A percentile compares a stretch with the other conserved stretches of the same genome.
These are phyloP conservation scores for Oryzias celebensis DNA, from an alignment of 2,113 vertebrate genomes.

Conservation along the genomic window DNA sequence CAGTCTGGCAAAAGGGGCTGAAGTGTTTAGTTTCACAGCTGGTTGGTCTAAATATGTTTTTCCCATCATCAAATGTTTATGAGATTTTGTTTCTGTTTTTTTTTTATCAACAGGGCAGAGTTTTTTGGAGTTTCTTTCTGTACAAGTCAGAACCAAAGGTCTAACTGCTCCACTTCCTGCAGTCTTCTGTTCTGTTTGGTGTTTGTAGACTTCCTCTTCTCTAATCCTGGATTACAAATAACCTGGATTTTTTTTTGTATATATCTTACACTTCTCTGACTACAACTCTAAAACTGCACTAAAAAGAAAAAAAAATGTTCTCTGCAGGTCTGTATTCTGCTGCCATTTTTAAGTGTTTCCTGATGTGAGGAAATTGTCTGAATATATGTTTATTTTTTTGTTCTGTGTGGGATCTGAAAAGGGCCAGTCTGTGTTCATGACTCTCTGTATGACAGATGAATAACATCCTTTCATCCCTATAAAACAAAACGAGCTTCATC, in stretches of 20 bases:
- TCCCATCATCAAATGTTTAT: neutral
- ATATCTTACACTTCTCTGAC: constrained; percentile 15
- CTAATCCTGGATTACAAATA: constrained; percentile 32
- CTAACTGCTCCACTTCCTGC: constrained; percentile 45
- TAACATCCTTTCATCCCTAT: constrained; percentile 4
- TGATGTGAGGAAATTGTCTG: constrained; percentile 6
- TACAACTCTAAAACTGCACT: too few species aligned
- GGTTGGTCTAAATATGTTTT: too few species aligned
- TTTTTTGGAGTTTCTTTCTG: constrained; percentile 8
- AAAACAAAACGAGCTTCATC: constrained; percentile 14
- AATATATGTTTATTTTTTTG: neutral
- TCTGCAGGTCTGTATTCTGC: constrained; percentile 3
- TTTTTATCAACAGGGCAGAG: constrained; percentile 16
- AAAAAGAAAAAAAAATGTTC: constrained; percentile 8
- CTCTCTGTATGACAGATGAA: constrained; percentile 19
- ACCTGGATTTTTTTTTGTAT: constrained; percentile 46
- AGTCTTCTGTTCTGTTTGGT: constrained; percentile 2
- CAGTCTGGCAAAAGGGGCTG: too few species aligned
- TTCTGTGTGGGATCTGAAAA: constrained; percentile 18
- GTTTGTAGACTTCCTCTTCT: constrained; percentile 39
- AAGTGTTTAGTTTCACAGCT: too few species aligned
- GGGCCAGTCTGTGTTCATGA: constrained; percentile 39
- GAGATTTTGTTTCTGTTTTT: neutral
- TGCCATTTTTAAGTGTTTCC: constrained; percentile 2
- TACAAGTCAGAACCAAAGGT: constrained; percentile 36